These are phyloP conservation scores for Barnardius zonarius DNA, from an alignment of 2,113 vertebrate species.

Conservation along the genomic window DNA sequence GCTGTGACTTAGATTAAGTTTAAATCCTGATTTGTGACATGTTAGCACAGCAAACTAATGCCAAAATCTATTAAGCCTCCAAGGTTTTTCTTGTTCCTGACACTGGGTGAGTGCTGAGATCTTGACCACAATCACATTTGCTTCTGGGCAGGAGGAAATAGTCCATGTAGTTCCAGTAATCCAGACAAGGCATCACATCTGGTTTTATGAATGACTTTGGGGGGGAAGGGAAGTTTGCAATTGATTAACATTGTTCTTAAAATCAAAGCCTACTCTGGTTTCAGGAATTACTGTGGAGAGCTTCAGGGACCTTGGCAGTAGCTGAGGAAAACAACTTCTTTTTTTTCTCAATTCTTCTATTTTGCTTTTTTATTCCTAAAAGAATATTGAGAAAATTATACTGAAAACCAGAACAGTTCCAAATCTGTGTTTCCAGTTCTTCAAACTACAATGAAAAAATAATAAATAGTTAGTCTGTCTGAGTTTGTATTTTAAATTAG, in stretches of 20 bases:
- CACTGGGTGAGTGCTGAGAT: background rate
- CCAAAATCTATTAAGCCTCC: constrained; percentile 39
- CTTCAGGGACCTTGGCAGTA: background rate
- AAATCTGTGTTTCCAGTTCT: background rate
- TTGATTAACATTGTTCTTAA: constrained; percentile 49
- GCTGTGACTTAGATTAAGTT: constrained; percentile 65
- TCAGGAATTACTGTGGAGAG: background rate
- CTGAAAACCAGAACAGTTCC: background rate
- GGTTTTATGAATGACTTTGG: constrained; percentile 36
- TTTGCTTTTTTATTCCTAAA: background rate
- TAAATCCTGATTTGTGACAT: constrained; percentile 58
- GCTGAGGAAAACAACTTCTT: background rate
- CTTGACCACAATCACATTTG: constrained; percentile 55
- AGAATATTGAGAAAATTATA: background rate
- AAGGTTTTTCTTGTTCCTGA: background rate
- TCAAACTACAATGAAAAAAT: background rate
- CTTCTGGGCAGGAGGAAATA: constrained; percentile 48
- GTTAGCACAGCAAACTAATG: constrained; percentile 44
- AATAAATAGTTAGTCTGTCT: background rate
- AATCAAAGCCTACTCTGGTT: constrained; percentile 35
- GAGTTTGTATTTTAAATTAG: background rate
- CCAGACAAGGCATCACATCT: constrained; percentile 19
- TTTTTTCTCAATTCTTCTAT: background rate
- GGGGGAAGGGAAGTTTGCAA: constrained; percentile 26
- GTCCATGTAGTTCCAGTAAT: constrained; percentile 52